Evolutionary conservation across 2,797 vertebrate species (phyloP).

Genomic region (Prionace glauca): DNA sequence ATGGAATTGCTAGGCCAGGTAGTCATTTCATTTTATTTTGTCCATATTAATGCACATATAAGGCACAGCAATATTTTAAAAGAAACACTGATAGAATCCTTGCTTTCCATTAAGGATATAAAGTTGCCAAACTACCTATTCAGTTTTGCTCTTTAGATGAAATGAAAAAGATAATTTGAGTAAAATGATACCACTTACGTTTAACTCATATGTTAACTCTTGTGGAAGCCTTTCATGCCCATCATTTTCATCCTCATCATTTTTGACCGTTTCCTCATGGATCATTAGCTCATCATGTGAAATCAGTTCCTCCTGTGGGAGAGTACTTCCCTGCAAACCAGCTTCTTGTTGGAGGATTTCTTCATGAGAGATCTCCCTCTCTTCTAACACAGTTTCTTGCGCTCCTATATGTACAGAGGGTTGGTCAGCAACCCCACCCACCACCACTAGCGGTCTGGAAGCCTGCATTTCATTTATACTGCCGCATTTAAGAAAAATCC

Average conservation of each 20-base stretch:
- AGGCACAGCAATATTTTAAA: not conserved
- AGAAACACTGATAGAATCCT: not conserved
- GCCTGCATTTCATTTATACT: conserved; percentile 73
- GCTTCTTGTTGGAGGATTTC: conserved; percentile 74
- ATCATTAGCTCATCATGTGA: conserved; percentile 95
- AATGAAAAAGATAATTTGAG: not conserved
- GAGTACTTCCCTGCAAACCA: conserved; percentile 73
- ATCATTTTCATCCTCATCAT: conserved; percentile 75
- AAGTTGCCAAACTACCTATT: not conserved
- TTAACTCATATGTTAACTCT: conserved; percentile 84
- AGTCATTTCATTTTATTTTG: not conserved
- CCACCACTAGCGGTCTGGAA: conserved; percentile 67
- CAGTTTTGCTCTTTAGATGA: no score
- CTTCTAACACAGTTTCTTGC: conserved; percentile 79
- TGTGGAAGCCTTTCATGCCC: conserved; percentile 79
- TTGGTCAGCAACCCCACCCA: conserved; percentile 64
- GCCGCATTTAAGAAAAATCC: conserved; percentile 92
- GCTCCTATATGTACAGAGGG: conserved; percentile 58
- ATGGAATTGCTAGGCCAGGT: not conserved
- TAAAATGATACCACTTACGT: conserved; percentile 50
- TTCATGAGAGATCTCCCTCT: conserved; percentile 78
- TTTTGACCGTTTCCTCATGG: conserved; percentile 89
- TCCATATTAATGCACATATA: not conserved
- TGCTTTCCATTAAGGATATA: not conserved
- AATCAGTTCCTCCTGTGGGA: conserved; percentile 86